Percentiles rank a stretch among this genome's conserved stretches.
phyloP scores from a whole-genome alignment of 2,113 vertebrate genomes.

The Spheniscus mendiculus region DNA sequence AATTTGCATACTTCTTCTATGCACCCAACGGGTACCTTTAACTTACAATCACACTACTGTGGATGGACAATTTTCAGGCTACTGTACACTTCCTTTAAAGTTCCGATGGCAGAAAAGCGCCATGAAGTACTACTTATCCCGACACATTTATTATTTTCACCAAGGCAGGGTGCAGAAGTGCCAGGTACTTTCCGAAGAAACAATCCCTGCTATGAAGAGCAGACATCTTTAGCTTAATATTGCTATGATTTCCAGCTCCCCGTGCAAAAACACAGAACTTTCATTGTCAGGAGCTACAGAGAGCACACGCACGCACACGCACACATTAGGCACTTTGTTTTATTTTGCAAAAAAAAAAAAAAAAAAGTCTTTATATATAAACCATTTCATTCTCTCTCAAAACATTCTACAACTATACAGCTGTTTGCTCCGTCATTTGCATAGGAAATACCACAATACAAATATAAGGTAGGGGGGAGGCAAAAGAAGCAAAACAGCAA shows the following conservation, averaged over 20 bases:
- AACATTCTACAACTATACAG: conserved; percentile 82
- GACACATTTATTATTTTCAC: background rate
- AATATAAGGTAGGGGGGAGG: conserved; percentile 75
- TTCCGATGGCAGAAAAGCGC: background rate
- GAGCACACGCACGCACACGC: background rate
- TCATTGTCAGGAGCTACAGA: background rate
- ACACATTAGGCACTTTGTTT: conserved; percentile 82
- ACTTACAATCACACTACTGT: background rate
- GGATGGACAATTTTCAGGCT: background rate
- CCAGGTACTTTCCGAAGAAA: conserved; percentile 29
- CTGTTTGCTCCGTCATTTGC: conserved; percentile 82
- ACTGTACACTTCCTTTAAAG: background rate
- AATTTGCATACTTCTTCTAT: background rate
- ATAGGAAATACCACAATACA: conserved; percentile 86
- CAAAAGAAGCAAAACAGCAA: conserved; percentile 83
- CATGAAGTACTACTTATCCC: background rate
- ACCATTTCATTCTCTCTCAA: conserved; percentile 82
- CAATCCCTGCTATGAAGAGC: background rate
- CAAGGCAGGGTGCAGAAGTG: background rate
- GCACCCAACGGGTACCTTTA: background rate
- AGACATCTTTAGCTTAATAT: background rate
- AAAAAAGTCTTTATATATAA: conserved; percentile 81
- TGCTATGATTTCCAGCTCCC: background rate
- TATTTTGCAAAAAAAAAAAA: conserved; percentile 82
- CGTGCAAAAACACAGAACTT: background rate